Conservation (phyloP, 2,888 invertebrate genomes). For the Zaprionus obscuricornis region DNA sequence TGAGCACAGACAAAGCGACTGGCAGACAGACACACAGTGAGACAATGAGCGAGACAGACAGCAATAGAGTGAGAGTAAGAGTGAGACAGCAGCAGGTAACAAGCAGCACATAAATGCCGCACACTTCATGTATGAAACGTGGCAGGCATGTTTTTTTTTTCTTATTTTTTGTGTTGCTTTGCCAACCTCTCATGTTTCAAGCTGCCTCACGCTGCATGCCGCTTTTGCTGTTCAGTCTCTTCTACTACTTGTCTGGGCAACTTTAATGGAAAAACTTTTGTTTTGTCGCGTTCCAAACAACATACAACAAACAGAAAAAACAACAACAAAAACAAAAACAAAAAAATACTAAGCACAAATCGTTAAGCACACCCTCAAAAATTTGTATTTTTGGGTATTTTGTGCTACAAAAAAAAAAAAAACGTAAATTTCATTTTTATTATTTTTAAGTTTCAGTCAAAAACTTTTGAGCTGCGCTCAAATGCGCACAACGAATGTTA, state of each 20-base stretch:
- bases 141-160: constrained; percentile 14
- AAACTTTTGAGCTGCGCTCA: constrained; percentile 23
- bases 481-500: constrained; percentile 12
- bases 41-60: constrained; percentile 15
- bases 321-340: constrained; percentile 4
- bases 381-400: constrained; percentile 54
- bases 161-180: background rate
- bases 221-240: constrained; percentile 25
- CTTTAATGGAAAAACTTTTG: constrained; percentile 80
- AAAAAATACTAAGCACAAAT: background rate
- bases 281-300: constrained; percentile 59
- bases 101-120: constrained; percentile 71
- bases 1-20: constrained; percentile 32
- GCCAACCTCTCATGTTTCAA: background rate
- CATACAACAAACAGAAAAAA: constrained; percentile 29
- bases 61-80: background rate
- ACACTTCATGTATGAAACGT: constrained; percentile 52
- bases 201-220: background rate
- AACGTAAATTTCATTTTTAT: constrained; percentile 64
- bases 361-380: constrained; percentile 45
- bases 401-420: constrained; percentile 36
- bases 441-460: constrained; percentile 45
- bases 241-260: constrained; percentile 60
- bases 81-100: constrained; percentile 56
- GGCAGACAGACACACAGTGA: constrained; percentile 12